phyloP scores from a whole-genome alignment of 2,888 invertebrate species.

The Cantharis nigra region DNA sequence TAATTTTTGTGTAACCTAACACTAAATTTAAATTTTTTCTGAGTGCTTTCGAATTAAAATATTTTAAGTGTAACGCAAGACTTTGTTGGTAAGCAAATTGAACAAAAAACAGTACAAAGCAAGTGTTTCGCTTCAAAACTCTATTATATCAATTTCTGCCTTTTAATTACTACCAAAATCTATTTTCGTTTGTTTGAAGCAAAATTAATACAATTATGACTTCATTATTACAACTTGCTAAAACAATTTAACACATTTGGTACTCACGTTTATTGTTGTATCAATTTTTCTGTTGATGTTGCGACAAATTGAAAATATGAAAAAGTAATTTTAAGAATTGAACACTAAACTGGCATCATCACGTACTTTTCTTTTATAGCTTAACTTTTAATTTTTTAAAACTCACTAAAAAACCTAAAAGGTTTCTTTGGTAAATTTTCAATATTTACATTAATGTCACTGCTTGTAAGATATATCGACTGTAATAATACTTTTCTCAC shows the following conservation, averaged over 20 bases:
- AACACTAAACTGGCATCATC: background rate
- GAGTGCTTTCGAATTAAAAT: background rate
- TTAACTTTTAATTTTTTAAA: background rate
- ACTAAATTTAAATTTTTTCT: background rate
- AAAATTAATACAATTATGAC: background rate
- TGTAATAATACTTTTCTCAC: background rate
- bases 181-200: background rate
- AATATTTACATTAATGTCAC: background rate
- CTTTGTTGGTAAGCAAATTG: background rate
- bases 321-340: background rate
- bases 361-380: background rate
- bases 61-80: background rate
- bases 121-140: background rate
- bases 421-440: background rate
- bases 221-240: background rate
- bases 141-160: background rate
- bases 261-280: too few species aligned
- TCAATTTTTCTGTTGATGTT: too few species aligned
- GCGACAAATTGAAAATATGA: background rate
- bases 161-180: background rate
- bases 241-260: too few species aligned
- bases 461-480: background rate
- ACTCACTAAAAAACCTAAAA: background rate
- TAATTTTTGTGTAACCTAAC: background rate
- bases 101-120: background rate